A percentile compares a stretch with the other conserved stretches of the same genome.
These are phyloP conservation scores for Drosophila parthenogenetica DNA, from an alignment of 2,888 invertebrate species.

Conservation along the genomic window DNA sequence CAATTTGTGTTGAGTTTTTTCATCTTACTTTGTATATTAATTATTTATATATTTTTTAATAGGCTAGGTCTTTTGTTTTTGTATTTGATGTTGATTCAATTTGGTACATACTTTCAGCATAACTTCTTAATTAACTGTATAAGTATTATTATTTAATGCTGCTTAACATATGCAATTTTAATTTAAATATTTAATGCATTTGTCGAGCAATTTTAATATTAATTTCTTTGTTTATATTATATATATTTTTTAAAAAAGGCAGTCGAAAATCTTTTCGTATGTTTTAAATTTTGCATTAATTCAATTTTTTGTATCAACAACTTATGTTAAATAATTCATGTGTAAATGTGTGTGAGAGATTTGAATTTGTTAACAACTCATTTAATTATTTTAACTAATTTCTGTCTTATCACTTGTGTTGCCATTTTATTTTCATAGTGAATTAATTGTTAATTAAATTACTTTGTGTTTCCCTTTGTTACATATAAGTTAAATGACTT, in stretches of 20 bases:
- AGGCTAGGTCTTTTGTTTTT: conserved; percentile 60
- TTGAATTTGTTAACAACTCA: conserved; percentile 46
- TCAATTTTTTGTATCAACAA: conserved; percentile 63
- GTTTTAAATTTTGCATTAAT: conserved; percentile 47
- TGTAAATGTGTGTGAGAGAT: conserved; percentile 26
- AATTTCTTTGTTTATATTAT: conserved; percentile 49
- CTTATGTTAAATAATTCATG: conserved; percentile 51
- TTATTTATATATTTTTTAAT: conserved; percentile 17
- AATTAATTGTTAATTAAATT: conserved; percentile 68
- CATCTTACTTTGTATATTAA: background rate
- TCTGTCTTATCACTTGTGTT: conserved; percentile 61
- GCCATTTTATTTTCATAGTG: conserved; percentile 38
- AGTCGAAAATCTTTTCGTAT: conserved; percentile 70
- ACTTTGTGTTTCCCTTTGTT: conserved; percentile 77
- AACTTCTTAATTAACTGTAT: conserved; percentile 55
- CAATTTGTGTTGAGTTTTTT: conserved; percentile 42
- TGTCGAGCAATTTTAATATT: conserved; percentile 51
- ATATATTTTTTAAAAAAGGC: conserved; percentile 72
- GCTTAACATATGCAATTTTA: conserved; percentile 43
- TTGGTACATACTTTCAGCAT: conserved; percentile 67
- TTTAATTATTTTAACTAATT: conserved; percentile 55
- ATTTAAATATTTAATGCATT: conserved; percentile 57
- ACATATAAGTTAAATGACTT: conserved; percentile 62
- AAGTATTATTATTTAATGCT: conserved; percentile 53
- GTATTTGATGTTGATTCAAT: conserved; percentile 37